Conservation (phyloP, 2,797 vertebrate genomes). For the Sphaeramia orbicularis region DNA sequence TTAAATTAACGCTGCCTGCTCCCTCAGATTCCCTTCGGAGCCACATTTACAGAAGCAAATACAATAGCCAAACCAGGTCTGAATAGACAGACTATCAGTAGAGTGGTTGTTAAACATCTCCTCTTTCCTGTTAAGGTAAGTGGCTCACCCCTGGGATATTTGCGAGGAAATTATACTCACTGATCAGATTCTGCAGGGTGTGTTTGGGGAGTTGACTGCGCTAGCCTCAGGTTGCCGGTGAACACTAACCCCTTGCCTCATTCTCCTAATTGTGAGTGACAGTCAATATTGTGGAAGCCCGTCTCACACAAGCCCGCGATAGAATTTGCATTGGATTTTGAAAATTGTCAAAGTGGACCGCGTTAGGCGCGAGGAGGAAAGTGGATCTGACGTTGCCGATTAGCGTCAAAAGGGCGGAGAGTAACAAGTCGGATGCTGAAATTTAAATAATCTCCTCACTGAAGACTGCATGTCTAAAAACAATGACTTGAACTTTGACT, state of each 20-base stretch:
- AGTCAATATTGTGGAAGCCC: slow-evolving; percentile 82
- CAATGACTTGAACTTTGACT: slow-evolving; percentile 68
- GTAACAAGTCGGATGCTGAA: slow-evolving; percentile 40
- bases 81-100: slow-evolving; percentile 71
- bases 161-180: slow-evolving; percentile 82
- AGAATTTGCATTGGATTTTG: slow-evolving; percentile 88
- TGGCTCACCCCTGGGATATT: slow-evolving; percentile 84
- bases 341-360: slow-evolving; percentile 84
- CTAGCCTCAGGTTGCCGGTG: slow-evolving; percentile 79
- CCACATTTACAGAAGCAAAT: slow-evolving; percentile 57
- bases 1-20: slow-evolving; percentile 66
- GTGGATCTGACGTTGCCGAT: slow-evolving; percentile 80
- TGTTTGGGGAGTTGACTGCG: slow-evolving; percentile 72
- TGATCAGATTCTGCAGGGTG: slow-evolving; percentile 83
- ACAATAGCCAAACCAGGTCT: slow-evolving; percentile 66
- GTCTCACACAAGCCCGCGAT: slow-evolving; percentile 70
- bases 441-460: slow-evolving; percentile 80
- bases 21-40: slow-evolving; percentile 63
- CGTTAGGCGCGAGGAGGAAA: slow-evolving; percentile 73
- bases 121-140: slow-evolving; percentile 83
- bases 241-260: slow-evolving; percentile 73
- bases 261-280: slow-evolving; percentile 84
- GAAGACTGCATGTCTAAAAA: slow-evolving; percentile 75
- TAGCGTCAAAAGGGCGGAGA: slow-evolving; percentile 73
- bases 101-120: slow-evolving; percentile 81